phyloP scores from a whole-genome alignment of 64 coral and sea anemone genomes.

The Stylophora pistillata region DNA sequence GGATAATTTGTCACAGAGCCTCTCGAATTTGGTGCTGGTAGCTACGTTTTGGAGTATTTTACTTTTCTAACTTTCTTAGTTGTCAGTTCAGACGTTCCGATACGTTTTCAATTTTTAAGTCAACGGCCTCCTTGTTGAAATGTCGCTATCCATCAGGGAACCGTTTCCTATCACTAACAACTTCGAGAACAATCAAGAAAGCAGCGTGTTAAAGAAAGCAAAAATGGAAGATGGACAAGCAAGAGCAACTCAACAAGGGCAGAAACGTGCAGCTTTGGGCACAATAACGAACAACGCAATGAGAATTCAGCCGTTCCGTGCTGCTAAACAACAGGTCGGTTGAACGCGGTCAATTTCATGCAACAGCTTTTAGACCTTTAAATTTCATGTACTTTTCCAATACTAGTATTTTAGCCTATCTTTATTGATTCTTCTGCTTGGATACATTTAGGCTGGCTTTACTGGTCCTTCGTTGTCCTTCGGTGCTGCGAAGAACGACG shows the following conservation, averaged over 20 bases:
- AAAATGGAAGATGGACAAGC: conserved; percentile 84
- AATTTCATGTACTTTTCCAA: neutral
- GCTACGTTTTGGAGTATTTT: neutral
- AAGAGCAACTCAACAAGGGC: conserved; percentile 60
- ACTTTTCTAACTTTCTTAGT: neutral
- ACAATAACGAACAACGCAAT: conserved; percentile 94
- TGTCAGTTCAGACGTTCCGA: neutral
- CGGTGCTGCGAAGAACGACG: conserved; percentile 73
- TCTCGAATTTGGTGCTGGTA: neutral
- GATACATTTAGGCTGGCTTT: conserved; percentile 36
- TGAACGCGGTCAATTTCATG: neutral
- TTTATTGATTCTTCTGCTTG: neutral
- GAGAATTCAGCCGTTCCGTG: conserved; percentile 88
- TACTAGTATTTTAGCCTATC: neutral
- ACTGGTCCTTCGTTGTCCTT: neutral
- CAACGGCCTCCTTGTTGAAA: conserved; percentile 36
- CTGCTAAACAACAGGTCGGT: conserved; percentile 73
- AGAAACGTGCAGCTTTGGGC: conserved; percentile 82
- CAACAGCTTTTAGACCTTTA: neutral
- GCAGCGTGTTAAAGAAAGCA: conserved; percentile 80
- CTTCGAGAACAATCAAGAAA: conserved; percentile 74
- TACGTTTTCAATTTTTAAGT: neutral
- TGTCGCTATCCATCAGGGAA: conserved; percentile 88
- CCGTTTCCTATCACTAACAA: conserved; percentile 75
- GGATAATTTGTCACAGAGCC: conserved; percentile 13